These are phyloP conservation scores for Ormia ochracea DNA, from an alignment of 2,888 invertebrate species.

Conservation along the genomic window DNA sequence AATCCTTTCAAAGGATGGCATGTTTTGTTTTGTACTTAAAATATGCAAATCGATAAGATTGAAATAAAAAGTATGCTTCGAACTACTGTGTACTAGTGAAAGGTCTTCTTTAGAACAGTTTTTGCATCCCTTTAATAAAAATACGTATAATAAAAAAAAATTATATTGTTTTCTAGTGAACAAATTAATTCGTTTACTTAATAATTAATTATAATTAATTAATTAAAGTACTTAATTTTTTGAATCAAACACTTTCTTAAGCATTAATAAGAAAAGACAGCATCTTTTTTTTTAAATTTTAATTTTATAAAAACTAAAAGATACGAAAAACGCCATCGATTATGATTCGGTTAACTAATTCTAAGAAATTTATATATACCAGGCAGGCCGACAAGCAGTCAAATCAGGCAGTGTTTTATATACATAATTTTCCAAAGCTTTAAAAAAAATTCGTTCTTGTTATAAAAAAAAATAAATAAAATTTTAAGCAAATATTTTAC, in stretches of 20 bases:
- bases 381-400: constrained; percentile 3
- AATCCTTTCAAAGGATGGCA: too few species aligned
- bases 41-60: too few species aligned
- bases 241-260: not conserved
- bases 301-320: not conserved
- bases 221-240: not conserved
- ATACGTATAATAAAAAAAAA: too few species aligned
- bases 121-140: too few species aligned
- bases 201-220: not conserved
- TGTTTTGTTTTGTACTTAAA: too few species aligned
- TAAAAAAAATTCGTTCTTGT: not conserved
- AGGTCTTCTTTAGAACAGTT: too few species aligned
- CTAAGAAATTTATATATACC: constrained; percentile 63
- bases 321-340: constrained; percentile 70
- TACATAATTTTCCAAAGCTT: constrained; percentile 26
- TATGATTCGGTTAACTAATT: constrained; percentile 66
- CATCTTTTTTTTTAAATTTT: not conserved
- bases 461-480: not conserved
- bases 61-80: too few species aligned
- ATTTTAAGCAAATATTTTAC: constrained; percentile 38
- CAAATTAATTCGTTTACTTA: too few species aligned
- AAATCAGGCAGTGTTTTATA: constrained; percentile 35
- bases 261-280: not conserved
- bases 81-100: too few species aligned
- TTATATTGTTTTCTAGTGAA: too few species aligned